Evolutionary conservation across 2,888 invertebrate species (phyloP), one percentile per base, ranked within the genome.

Genomic region (Lacanobia oleracea): DNA sequence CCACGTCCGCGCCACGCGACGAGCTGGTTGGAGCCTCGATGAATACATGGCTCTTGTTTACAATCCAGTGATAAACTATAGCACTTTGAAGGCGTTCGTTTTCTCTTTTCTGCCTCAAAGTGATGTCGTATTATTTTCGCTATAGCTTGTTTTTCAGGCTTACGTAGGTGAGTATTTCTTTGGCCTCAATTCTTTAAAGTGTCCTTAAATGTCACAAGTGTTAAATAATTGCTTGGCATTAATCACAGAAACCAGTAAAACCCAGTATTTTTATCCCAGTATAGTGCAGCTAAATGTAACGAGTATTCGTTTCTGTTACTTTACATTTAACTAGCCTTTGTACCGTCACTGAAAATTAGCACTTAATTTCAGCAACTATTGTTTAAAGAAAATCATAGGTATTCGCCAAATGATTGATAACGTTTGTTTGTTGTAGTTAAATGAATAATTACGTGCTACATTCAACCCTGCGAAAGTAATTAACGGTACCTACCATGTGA

Each of bases 401-500:
- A 70, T 67, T 69, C 43, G 51, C 21, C 48, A 67, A 68, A 79
- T 79, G 71, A 86, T 83, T 67, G 81, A 77, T 84, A 83, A 79
- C 63, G 82, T 82, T 72, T 70, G 69, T 80, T 81, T 72, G 23
- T 54, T 68, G 79, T 81, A 43, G 33, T 59, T 72, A 82, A 85
- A 85, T 87, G 77, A 77, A 83, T 86, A 86, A 82, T 88, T 85
- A 88, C 89, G 89, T 90, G 88, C 72, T 81, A 86, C 85, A 79
- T 84, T 88, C 82, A 86, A 88, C 87, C 89, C 88, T 89, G 92
- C 90, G 89, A 94, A 94, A 93, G 92, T 93, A 91, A 93, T 93
- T 94, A 94, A 92, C 92, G 90, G 93, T 91, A 90, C 75, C 84
- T 85, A 82, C 86, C 88, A 85, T 90, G 87, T 87, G 85, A 87